These are phyloP conservation scores for Myiothlypis coronata DNA, from an alignment of 2,797 vertebrate species.

Conservation along the genomic window DNA sequence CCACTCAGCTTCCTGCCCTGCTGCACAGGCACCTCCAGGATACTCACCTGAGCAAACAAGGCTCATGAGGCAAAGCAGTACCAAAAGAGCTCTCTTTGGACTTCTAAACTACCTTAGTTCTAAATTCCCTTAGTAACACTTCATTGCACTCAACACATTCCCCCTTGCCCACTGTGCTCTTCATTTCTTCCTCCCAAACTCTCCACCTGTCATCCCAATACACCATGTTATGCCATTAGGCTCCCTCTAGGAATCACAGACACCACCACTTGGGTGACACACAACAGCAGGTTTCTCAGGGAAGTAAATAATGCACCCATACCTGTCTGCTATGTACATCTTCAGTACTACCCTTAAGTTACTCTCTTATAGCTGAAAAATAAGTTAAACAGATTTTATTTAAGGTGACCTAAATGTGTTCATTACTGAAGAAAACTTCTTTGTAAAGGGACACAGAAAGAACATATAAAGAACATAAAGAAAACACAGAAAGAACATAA, in stretches of 20 bases:
- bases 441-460: not conserved
- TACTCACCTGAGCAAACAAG: not conserved
- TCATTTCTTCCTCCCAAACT: not conserved
- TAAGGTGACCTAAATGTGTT: not conserved
- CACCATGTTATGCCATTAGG: not conserved
- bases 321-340: not conserved
- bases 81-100: not conserved
- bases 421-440: not conserved
- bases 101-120: not conserved
- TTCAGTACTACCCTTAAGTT: not conserved
- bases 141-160: not conserved
- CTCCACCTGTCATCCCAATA: not conserved
- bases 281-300: not conserved
- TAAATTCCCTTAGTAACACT: not conserved
- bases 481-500: too few relatives aligned
- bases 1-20: rapidly evolving
- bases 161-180: too few relatives aligned
- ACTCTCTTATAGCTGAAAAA: not conserved
- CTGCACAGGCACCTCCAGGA: not conserved
- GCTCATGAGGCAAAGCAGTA: not conserved
- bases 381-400: not conserved
- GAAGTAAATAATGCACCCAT: not conserved
- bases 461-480: too few relatives aligned
- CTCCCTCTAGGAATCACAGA: not conserved
- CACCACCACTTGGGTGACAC: not conserved